Conservation (phyloP, 2,888 invertebrate genomes). For the Hydraecia micacea region DNA sequence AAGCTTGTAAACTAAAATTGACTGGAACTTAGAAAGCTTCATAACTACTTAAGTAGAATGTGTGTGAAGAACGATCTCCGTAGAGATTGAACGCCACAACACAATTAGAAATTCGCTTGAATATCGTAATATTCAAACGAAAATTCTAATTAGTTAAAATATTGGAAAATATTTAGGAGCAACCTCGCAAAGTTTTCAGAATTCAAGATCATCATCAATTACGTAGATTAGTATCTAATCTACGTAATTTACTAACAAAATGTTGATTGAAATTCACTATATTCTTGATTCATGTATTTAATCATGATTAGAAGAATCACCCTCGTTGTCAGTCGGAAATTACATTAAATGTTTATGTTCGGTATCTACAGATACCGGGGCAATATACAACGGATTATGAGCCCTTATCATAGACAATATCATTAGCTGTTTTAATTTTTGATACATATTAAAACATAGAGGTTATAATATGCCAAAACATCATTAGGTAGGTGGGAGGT, state of each 20-base stretch:
- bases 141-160: neutral
- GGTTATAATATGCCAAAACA: conserved; percentile 7
- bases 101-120: neutral
- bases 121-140: neutral
- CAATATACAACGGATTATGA: conserved; percentile 84
- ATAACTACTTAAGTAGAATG: neutral
- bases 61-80: neutral
- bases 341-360: conserved; percentile 71
- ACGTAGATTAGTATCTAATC: too few species aligned
- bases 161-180: neutral
- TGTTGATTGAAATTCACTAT: neutral
- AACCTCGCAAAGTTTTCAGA: neutral
- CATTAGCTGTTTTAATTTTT: conserved; percentile 65
- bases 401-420: conserved; percentile 74
- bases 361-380: conserved; percentile 77
- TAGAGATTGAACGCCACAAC: neutral
- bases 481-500: neutral
- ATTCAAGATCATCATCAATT: neutral
- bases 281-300: conserved; percentile 1
- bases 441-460: conserved; percentile 48
- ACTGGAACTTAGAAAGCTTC: neutral
- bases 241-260: neutral
- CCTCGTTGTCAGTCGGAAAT: conserved; percentile 64
- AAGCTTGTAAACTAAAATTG: neutral
- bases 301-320: conserved; percentile 43